Base-by-base conservation (phyloP, 2,888 invertebrate species). In the Volucella bombylans region DNA sequence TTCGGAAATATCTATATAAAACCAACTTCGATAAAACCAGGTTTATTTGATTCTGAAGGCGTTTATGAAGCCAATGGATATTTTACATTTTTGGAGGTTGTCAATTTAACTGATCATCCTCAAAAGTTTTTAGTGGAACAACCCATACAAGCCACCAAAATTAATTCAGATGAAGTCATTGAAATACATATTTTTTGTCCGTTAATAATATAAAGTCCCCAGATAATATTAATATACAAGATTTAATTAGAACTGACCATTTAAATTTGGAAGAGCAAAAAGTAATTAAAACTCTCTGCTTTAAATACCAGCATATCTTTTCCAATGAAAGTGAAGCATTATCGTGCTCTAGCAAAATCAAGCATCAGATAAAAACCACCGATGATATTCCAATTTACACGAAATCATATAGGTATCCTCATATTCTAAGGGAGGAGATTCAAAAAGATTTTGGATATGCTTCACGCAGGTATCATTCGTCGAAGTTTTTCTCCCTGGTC, bases 401-500 rank as follows among this genome's bases (percentile, higher is more conserved):
- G 4, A 78, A 71, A n/a, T n/a, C n/a, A n/a, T n/a, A n/a, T n/a
- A 52, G 57, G 11, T 31, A 64, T 6, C 77, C 77, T 12, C 47
- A 69, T 41, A 23, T 62, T 8, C 69, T 47, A n/a, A 78, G 64
- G 8, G 78, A 69, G 41, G n/a, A n/a, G n/a, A n/a, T n/a, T n/a
- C n/a, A n/a, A n/a, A n/a, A n/a, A n/a, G n/a, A n/a, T n/a, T n/a
- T n/a, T n/a, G n/a, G n/a, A n/a, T n/a, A n/a, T n/a, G n/a, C n/a
- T n/a, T n/a, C n/a, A n/a, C n/a, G n/a, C 61, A 0, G 69, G 77
- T 49, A 64, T 69, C 12, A 64, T 71, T 8, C 77, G 55, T 23
- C 77, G 47, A 15, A 76, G 74, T 67, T 67, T 55, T 23, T 82
- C 62, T 77, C 87, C n/a, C 15, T 87, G 41, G 78, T 57, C 59